Evolutionary conservation across 92 coral and sea anemone species (phyloP).

Genomic region (Plumapathes pennacea): DNA sequence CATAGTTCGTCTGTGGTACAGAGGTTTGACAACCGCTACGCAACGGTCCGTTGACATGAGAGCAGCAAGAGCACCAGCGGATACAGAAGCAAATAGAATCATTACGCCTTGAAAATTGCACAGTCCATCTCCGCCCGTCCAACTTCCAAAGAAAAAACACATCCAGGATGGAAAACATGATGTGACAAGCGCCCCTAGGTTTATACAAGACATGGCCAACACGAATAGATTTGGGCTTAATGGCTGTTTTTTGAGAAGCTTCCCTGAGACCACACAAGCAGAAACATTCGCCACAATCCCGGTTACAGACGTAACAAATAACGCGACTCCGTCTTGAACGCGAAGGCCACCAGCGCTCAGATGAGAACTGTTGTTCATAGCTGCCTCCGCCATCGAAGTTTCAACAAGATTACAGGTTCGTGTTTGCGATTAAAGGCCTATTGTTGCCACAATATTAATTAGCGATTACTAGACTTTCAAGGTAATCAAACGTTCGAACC

Average conservation of each 20-base stretch:
- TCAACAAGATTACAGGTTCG: no score
- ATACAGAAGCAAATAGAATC: constrained; percentile 61
- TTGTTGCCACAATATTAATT: no score
- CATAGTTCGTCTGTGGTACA: constrained; percentile 70
- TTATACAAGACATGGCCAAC: constrained; percentile 60
- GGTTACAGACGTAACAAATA: constrained; percentile 19
- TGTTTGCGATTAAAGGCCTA: no score
- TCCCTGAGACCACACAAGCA: constrained; percentile 58
- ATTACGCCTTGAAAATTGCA: constrained; percentile 83
- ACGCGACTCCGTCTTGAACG: constrained; percentile 19
- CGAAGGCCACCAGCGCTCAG: constrained; percentile 21
- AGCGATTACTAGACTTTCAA: no score
- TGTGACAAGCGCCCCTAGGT: constrained; percentile 54
- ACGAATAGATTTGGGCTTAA: constrained; percentile 78
- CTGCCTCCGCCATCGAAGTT: no score
- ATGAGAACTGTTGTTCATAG: no score
- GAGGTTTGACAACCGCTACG: constrained; percentile 64
- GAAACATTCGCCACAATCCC: constrained; percentile 70
- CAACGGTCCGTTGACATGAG: constrained; percentile 78
- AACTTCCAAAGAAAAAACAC: constrained; percentile 52
- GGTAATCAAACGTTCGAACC: no score
- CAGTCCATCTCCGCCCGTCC: constrained; percentile 65
- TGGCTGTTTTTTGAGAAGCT: constrained; percentile 54
- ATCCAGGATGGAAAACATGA: constrained; percentile 77
- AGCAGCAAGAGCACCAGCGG: constrained; percentile 71